These are phyloP conservation scores for Gymnoscopelus microlampas DNA, from an alignment of 2,797 vertebrate species.

Conservation along the genomic window DNA sequence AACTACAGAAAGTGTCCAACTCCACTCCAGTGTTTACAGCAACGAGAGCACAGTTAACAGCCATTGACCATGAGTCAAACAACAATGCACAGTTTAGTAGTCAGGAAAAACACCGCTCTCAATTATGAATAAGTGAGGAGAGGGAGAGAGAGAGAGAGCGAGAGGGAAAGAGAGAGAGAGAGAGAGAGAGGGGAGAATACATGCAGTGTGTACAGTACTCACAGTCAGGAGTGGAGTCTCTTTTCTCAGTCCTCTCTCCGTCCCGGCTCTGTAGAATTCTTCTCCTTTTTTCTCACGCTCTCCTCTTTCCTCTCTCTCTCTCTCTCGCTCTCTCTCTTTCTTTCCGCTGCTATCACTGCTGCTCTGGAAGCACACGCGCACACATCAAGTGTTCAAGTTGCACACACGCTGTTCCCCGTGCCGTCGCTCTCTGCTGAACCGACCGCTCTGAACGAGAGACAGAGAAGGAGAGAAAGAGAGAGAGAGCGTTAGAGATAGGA, in stretches of 20 bases:
- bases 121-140: slow-evolving; percentile 19
- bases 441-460: slow-evolving; percentile 49
- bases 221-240: slow-evolving; percentile 44
- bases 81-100: slow-evolving; percentile 17
- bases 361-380: slow-evolving; percentile 58
- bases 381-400: slow-evolving; percentile 10
- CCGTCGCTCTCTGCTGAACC: slow-evolving; percentile 49
- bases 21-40: slow-evolving; percentile 4
- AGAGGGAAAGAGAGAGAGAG: neutral
- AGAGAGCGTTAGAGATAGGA: slow-evolving; percentile 40
- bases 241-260: slow-evolving; percentile 47
- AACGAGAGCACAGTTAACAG: neutral
- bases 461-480: slow-evolving; percentile 33
- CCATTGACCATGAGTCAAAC: slow-evolving; percentile 2
- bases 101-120: slow-evolving; percentile 31
- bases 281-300: neutral
- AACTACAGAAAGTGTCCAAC: slow-evolving; percentile 29
- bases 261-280: slow-evolving; percentile 44
- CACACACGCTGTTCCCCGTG: slow-evolving; percentile 46
- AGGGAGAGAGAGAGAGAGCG: neutral
- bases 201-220: slow-evolving; percentile 48
- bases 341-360: slow-evolving; percentile 49
- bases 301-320: slow-evolving; percentile 5
- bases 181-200: neutral
- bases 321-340: slow-evolving; percentile 35